Evolutionary conservation across 2,113 vertebrate genomes (phyloP).

Genomic region (Hippocampus zosterae): DNA sequence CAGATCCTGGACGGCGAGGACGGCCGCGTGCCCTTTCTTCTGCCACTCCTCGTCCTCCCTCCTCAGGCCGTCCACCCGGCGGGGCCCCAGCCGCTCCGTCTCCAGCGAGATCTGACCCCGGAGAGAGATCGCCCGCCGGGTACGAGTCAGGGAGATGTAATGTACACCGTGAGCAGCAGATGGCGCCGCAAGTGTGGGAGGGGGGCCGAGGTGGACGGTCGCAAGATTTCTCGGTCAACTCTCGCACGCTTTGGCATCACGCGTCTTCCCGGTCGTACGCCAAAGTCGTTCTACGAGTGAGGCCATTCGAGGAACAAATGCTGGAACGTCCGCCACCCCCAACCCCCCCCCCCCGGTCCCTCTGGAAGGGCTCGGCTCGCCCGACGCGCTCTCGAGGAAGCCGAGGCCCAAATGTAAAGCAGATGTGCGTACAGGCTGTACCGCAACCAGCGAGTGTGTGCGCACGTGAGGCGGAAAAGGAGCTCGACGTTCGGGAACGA

Average conservation of each 20-base stretch:
- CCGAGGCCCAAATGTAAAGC: constrained; percentile 46
- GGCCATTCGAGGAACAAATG: not conserved
- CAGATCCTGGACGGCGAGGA: constrained; percentile 93
- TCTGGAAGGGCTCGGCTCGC: too few relatives aligned
- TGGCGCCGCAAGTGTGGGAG: constrained; percentile 4
- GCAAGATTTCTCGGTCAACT: not conserved
- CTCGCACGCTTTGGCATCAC: not conserved
- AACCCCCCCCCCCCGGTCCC: not conserved
- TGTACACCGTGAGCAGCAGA: constrained; percentile 24
- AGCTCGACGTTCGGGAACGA: not conserved
- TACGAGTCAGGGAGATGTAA: not conserved
- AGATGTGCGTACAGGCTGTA: constrained; percentile 48
- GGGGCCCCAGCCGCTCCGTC: constrained; percentile 93
- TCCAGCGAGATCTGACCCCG: constrained; percentile 86
- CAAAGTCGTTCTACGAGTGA: not conserved
- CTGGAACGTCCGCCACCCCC: not conserved
- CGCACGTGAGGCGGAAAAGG: constrained; percentile 44
- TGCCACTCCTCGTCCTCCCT: constrained; percentile 96
- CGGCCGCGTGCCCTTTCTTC: constrained; percentile 88
- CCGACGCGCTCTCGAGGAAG: constrained; percentile 30
- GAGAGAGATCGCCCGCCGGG: too few relatives aligned
- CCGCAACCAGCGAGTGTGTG: constrained; percentile 1
- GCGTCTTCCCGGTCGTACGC: not conserved
- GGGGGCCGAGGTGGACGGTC: not conserved
- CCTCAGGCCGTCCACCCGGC: constrained; percentile 86